Evolutionary conservation across 2,888 invertebrate genomes (phyloP).

Genomic region (Dioctria linearis): DNA sequence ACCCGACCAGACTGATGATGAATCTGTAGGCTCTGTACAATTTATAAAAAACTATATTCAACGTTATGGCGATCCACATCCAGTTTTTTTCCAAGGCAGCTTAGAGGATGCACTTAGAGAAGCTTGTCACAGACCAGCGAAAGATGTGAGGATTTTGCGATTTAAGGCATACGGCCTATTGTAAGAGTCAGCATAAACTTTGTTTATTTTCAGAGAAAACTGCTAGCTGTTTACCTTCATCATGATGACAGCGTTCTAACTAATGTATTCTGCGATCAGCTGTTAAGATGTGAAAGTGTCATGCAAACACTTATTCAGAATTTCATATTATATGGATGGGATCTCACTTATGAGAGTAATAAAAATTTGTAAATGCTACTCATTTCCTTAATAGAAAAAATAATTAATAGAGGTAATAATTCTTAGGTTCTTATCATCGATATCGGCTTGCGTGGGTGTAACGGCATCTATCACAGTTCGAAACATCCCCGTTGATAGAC

Average conservation of each 20-base stretch:
- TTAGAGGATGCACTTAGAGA: slow-evolving; percentile 92
- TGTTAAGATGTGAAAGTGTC: slow-evolving; percentile 92
- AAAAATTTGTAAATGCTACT: slow-evolving; percentile 78
- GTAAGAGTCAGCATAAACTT: no score
- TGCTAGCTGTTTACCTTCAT: slow-evolving; percentile 95
- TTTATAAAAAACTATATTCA: slow-evolving; percentile 89
- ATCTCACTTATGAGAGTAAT: slow-evolving; percentile 91
- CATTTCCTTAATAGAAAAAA: neutral
- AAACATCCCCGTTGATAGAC: slow-evolving; percentile 87
- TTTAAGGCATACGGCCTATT: no score
- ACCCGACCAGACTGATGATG: slow-evolving; percentile 89
- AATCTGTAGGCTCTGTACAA: slow-evolving; percentile 86
- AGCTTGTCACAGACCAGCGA: slow-evolving; percentile 90
- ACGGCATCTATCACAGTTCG: slow-evolving; percentile 88
- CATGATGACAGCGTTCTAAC: slow-evolving; percentile 95
- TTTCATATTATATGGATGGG: slow-evolving; percentile 98
- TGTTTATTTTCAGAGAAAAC: slow-evolving; percentile 80
- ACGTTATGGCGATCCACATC: slow-evolving; percentile 85
- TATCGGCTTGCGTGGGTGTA: slow-evolving; percentile 84
- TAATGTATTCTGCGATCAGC: slow-evolving; percentile 97
- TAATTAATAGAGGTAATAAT: slow-evolving; percentile 31
- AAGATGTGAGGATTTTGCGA: slow-evolving; percentile 77
- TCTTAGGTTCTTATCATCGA: slow-evolving; percentile 81
- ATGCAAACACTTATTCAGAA: slow-evolving; percentile 90
- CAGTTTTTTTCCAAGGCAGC: slow-evolving; percentile 92